A percentile compares a stretch with the other conserved stretches of the same genome.
Evolutionary conservation across 2,113 vertebrate species (phyloP).

Genomic region (Drymodes brunneopygia): DNA sequence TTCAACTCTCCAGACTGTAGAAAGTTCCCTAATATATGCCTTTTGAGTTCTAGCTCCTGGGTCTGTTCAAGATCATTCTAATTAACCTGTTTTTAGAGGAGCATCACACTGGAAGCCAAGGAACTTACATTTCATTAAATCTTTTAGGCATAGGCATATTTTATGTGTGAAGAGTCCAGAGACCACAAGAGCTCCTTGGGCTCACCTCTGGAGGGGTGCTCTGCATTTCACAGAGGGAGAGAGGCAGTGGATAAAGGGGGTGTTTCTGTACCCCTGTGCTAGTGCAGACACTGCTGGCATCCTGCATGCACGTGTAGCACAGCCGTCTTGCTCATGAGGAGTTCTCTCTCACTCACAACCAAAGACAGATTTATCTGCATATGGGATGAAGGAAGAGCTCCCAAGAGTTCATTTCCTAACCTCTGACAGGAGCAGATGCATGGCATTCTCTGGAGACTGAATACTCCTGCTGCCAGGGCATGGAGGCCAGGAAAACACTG

Average conservation of each 20-base stretch:
- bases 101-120: neutral
- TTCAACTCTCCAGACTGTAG: neutral
- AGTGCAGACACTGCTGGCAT: neutral
- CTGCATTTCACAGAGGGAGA: neutral
- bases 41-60: slow-evolving; percentile 1
- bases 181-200: neutral
- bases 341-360: neutral
- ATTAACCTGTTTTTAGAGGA: slow-evolving; percentile 23
- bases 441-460: neutral
- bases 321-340: neutral
- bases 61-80: neutral
- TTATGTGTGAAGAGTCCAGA: neutral
- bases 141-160: neutral
- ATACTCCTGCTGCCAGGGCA: neutral
- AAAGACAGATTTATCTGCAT: neutral
- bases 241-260: neutral
- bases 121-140: neutral
- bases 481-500: neutral
- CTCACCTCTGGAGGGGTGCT: neutral
- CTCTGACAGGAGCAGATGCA: neutral
- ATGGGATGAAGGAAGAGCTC: neutral
- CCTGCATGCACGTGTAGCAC: fast-evolving
- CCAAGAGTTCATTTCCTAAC: neutral
- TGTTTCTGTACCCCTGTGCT: neutral
- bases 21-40: neutral